Evolutionary conservation across 2,113 vertebrate genomes (phyloP).

Genomic region (Chaetodon trifascialis): DNA sequence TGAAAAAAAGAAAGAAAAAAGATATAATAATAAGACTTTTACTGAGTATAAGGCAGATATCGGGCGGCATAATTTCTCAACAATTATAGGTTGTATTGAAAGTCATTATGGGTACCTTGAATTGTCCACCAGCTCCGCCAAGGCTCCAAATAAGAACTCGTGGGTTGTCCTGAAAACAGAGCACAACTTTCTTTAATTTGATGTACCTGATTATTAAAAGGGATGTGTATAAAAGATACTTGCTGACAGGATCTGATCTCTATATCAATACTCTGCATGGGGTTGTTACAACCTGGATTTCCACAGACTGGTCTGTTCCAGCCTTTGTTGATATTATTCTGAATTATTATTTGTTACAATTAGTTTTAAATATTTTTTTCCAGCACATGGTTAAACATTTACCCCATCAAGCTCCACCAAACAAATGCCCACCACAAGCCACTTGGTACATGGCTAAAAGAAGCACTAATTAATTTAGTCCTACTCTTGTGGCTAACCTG

Average conservation of each 20-base stretch:
- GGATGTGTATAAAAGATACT: background rate
- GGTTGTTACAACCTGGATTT: too few relatives aligned
- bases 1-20: slow-evolving; percentile 24
- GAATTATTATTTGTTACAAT: too few relatives aligned
- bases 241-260: background rate
- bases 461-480: background rate
- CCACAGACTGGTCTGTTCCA: too few relatives aligned
- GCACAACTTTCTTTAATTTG: background rate
- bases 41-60: slow-evolving; percentile 6
- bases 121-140: slow-evolving; percentile 98
- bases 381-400: too few relatives aligned
- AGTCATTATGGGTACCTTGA: slow-evolving; percentile 88
- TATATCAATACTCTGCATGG: too few relatives aligned
- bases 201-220: background rate
- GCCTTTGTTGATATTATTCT: too few relatives aligned
- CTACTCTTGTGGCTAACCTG: background rate
- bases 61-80: background rate
- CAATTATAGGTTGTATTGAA: background rate
- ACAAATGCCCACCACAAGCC: background rate
- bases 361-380: too few relatives aligned
- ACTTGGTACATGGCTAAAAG: background rate
- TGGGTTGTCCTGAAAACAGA: slow-evolving; percentile 92
- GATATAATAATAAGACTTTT: too few relatives aligned
- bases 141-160: slow-evolving; percentile 98
- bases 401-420: too few relatives aligned